These are phyloP conservation scores for Drosophila auraria DNA, from an alignment of 1,140 invertebrate genomes.

Conservation along the genomic window DNA sequence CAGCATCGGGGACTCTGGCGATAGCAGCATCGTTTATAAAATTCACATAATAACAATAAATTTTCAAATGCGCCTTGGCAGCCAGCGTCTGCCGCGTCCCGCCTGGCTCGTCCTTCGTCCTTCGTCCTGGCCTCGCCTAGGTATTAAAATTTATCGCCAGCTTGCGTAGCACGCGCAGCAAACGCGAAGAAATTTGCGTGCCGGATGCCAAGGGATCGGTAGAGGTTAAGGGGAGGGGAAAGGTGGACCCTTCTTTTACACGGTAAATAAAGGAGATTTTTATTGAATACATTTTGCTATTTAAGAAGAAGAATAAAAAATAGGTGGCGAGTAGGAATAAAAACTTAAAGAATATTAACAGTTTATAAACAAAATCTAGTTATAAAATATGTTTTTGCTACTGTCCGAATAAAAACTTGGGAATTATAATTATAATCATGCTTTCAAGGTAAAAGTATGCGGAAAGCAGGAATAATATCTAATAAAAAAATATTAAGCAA, in stretches of 20 bases:
- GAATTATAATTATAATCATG: too few species aligned
- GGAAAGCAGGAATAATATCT: too few species aligned
- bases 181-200: conserved; percentile 78
- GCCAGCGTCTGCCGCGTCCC: conserved; percentile 24
- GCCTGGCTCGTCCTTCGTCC: conserved; percentile 2
- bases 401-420: too few species aligned
- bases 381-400: too few species aligned
- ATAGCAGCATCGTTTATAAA: conserved; percentile 78
- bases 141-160: conserved; percentile 81
- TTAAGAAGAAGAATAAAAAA: background rate
- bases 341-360: too few species aligned
- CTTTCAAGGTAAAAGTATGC: too few species aligned
- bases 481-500: too few species aligned
- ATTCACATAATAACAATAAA: conserved; percentile 84
- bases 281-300: background rate
- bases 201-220: conserved; percentile 23
- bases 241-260: background rate
- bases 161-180: conserved; percentile 74
- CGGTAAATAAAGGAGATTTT: background rate
- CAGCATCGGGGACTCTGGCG: conserved; percentile 29
- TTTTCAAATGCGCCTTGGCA: conserved; percentile 73
- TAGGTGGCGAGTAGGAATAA: too few species aligned
- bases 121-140: conserved; percentile 44
- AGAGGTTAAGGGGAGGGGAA: background rate
- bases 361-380: too few species aligned